phyloP scores from a whole-genome alignment of 2,113 vertebrate genomes.

The Callithrix jacchus region DNA sequence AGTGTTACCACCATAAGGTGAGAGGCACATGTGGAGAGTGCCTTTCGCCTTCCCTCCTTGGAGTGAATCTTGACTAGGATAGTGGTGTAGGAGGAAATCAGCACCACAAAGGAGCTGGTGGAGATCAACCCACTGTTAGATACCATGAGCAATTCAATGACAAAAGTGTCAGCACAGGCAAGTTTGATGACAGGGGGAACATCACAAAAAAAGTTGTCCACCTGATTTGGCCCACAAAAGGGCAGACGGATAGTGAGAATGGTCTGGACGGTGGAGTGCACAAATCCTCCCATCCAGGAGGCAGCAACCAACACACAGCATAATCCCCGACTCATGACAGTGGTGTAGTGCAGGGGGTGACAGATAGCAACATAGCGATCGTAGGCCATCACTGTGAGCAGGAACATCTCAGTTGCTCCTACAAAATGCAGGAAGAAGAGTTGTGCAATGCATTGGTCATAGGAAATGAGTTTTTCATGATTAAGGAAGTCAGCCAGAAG shows the following conservation, averaged over 20 bases:
- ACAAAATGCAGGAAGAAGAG: constrained; percentile 75
- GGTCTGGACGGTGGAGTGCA: constrained; percentile 70
- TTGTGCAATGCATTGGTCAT: constrained; percentile 62
- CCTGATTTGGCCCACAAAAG: constrained; percentile 74
- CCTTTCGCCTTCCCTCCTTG: constrained; percentile 54
- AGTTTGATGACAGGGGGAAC: constrained; percentile 68
- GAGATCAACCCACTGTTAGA: constrained; percentile 70
- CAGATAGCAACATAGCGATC: constrained; percentile 70
- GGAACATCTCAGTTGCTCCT: constrained; percentile 72
- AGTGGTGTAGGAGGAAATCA: constrained; percentile 62
- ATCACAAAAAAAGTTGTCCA: constrained; percentile 75
- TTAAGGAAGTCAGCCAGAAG: constrained; percentile 72
- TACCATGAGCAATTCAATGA: constrained; percentile 64
- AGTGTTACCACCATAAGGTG: constrained; percentile 66
- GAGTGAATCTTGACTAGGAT: constrained; percentile 52
- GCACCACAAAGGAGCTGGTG: constrained; percentile 53
- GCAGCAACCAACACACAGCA: constrained; percentile 52
- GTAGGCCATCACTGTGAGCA: constrained; percentile 75
- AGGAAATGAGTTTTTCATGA: constrained; percentile 56
- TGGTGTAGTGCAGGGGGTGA: constrained; percentile 62
- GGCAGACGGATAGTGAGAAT: constrained; percentile 45
- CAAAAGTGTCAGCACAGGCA: constrained; percentile 68
- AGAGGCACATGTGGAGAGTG: constrained; percentile 65
- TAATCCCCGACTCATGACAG: constrained; percentile 60
- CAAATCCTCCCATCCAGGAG: constrained; percentile 67